Conservation (phyloP, 2,888 invertebrate species). For the Agapetus fuscipes region DNA sequence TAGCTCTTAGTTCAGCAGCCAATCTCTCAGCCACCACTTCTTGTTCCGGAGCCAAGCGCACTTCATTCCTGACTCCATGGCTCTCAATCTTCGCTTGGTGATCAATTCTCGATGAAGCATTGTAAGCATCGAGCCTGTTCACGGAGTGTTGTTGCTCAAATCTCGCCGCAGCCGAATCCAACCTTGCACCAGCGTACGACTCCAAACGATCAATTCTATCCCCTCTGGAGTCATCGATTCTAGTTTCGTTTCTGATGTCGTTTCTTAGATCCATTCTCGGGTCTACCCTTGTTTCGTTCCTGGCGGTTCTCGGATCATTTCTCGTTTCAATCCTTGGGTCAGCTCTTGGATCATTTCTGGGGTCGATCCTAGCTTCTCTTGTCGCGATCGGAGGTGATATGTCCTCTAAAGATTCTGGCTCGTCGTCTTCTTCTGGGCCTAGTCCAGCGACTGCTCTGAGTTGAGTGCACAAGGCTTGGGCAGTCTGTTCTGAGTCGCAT, state of each 20-base stretch:
- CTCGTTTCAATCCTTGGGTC: no score
- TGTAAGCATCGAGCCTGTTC: constrained; percentile 30
- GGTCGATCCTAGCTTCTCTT: constrained; percentile 4
- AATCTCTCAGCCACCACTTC: constrained; percentile 55
- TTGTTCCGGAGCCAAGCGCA: constrained; percentile 41
- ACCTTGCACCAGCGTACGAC: constrained; percentile 34
- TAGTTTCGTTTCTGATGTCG: constrained; percentile 3
- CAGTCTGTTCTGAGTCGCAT: constrained; percentile 91
- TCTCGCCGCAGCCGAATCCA: constrained; percentile 60
- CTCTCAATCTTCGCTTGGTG: background rate
- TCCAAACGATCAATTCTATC: constrained; percentile 1
- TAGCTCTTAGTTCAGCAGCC: constrained; percentile 75
- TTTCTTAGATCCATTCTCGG: background rate
- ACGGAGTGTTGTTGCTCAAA: constrained; percentile 59
- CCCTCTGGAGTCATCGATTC: constrained; percentile 1
- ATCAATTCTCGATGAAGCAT: background rate
- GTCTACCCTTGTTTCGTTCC: constrained; percentile 1
- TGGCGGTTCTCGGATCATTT: constrained; percentile 1
- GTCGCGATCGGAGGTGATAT: constrained; percentile 1
- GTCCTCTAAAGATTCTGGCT: constrained; percentile 26
- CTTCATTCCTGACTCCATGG: constrained; percentile 16
- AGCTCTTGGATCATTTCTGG: background rate
- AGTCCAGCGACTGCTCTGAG: constrained; percentile 56
- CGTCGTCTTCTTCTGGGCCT: constrained; percentile 56
- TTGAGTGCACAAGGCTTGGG: constrained; percentile 76